Evolutionary conservation across 1,140 invertebrate species (phyloP), one percentile per base, ranked within the genome.

Genomic region (Pseudomyrmex pallidus): DNA sequence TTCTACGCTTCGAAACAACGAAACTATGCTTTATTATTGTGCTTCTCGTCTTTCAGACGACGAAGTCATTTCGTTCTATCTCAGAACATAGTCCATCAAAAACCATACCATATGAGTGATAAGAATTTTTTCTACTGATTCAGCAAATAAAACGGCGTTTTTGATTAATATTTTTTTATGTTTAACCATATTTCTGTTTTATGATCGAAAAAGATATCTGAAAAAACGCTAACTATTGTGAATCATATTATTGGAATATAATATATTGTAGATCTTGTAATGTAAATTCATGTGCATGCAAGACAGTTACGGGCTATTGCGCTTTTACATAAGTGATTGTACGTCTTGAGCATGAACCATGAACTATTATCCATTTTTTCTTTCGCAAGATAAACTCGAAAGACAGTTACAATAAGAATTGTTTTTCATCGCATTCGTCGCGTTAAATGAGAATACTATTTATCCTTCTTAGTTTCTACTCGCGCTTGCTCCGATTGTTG

Each of bases 401-500:
- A 67, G 70, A 63, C 48, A 70, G 25, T 76, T 77, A 67, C 56
- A 83, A 50, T 76, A 64, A 52, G 62, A 63, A 61, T 67, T 46
- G 5, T 67, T 50, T 5, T 13, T 57, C 46, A 52, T 72, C 8
- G 22, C 2, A 22, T 15, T 25, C 3, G 61, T 78, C 20, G 13
- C n/a, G 4, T 76, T 59, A 50, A 74, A 68, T 63, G 20, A 35
- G 3, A 25, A 59, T 59, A 85, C 93, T 93, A 95, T 91, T 94
- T 93, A 50, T 94, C 93, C 83, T 95, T 95, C 77, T 93, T 94
- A 0, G 67, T 77, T 66, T 92, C 91, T 80, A 87, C 74, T 90
- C 90, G 90, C 1, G 84, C 74, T 74, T 94, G 94, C 80, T 95
- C 92, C 0, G 92, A 83, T 67, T 90, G 85, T 74, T 52, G 22